These are phyloP conservation scores for Calephelis perditalis DNA, from an alignment of 2,888 invertebrate genomes.

Conservation along the genomic window DNA sequence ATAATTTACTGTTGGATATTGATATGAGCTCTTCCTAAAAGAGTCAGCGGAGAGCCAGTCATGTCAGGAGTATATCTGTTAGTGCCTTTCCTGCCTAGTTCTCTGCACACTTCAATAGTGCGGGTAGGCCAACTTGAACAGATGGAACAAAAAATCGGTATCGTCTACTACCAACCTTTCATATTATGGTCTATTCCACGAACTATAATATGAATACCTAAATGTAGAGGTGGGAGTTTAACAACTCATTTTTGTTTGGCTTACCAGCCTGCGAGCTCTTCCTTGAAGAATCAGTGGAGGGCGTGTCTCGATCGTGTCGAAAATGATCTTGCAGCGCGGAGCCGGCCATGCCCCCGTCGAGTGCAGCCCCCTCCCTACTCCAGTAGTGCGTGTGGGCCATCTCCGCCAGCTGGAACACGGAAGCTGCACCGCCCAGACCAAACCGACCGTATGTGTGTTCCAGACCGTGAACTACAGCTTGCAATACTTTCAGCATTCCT, in stretches of 20 bases:
- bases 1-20: too few species aligned
- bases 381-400: constrained; percentile 99
- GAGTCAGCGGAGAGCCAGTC: too few species aligned
- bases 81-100: too few species aligned
- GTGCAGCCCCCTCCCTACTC: constrained; percentile 88
- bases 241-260: not conserved
- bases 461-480: constrained; percentile 92
- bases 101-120: too few species aligned
- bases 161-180: too few species aligned
- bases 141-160: too few species aligned
- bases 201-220: too few species aligned
- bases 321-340: constrained; percentile 51
- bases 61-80: too few species aligned
- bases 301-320: constrained; percentile 52
- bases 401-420: constrained; percentile 97
- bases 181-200: too few species aligned
- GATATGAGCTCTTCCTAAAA: too few species aligned
- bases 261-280: constrained; percentile 83
- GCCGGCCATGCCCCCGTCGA: constrained; percentile 74
- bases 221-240: too few species aligned
- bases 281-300: constrained; percentile 77
- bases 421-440: constrained; percentile 97
- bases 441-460: constrained; percentile 95
- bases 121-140: too few species aligned
- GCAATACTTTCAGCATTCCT: constrained; percentile 95